Conservation (phyloP, 1,140 invertebrate species). For the Bombus vancouverensis region DNA sequence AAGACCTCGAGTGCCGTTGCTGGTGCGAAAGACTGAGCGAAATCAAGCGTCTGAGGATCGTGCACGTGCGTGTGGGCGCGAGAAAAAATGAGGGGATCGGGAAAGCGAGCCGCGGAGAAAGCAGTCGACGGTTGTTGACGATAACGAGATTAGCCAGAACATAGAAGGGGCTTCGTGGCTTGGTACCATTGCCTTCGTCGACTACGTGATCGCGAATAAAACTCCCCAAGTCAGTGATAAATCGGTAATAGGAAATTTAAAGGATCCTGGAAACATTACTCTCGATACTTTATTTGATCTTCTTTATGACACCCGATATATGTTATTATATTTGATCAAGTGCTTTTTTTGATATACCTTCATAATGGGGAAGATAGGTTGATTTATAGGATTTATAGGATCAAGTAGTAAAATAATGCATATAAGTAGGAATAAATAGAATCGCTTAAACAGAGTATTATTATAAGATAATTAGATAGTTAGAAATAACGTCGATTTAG, state of each 20-base stretch:
- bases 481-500: too few relatives aligned
- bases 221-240: constrained; percentile 46
- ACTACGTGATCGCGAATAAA: constrained; percentile 54
- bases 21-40: constrained; percentile 39
- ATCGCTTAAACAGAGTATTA: background rate
- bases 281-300: constrained; percentile 1
- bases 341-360: background rate
- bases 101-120: constrained; percentile 40
- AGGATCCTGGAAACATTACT: constrained; percentile 10
- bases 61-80: constrained; percentile 29
- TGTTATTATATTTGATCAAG: background rate
- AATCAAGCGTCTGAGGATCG: constrained; percentile 47
- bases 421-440: too few relatives aligned
- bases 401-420: too few relatives aligned
- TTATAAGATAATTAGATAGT: background rate
- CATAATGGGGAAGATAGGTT: background rate
- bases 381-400: background rate
- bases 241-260: constrained; percentile 42
- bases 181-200: constrained; percentile 4
- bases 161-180: constrained; percentile 60
- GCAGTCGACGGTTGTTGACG: constrained; percentile 63
- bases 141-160: constrained; percentile 70
- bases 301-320: background rate
- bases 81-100: constrained; percentile 18
- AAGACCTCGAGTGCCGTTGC: constrained; percentile 27